phyloP scores from a whole-genome alignment of 2,797 vertebrate species.

The Acanthurus leucopareius region DNA sequence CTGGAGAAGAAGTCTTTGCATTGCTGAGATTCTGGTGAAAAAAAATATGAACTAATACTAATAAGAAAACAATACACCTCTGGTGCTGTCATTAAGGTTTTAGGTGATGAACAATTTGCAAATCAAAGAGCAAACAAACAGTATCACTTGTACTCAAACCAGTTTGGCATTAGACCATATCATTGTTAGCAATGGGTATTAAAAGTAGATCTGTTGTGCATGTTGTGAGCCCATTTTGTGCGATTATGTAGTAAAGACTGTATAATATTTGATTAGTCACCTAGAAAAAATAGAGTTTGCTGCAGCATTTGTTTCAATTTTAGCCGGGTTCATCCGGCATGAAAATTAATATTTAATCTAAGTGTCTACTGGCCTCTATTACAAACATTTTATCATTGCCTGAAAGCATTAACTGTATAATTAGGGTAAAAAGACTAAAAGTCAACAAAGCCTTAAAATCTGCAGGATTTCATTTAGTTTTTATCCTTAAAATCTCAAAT shows the following conservation, averaged over 20 bases:
- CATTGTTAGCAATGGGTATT: constrained; percentile 48
- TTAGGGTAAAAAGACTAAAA: constrained; percentile 78
- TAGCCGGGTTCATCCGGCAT: constrained; percentile 56
- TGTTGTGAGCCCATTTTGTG: constrained; percentile 52
- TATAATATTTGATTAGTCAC: constrained; percentile 60
- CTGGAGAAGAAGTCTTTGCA: constrained; percentile 27
- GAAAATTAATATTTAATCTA: constrained; percentile 78
- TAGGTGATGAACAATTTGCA: constrained; percentile 48
- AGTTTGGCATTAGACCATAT: constrained; percentile 43
- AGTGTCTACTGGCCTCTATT: constrained; percentile 72
- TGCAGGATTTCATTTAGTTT: constrained; percentile 78
- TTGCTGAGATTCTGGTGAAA: constrained; percentile 55
- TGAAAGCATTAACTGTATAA: constrained; percentile 78
- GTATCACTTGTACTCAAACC: constrained; percentile 38
- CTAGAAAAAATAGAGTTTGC: constrained; percentile 45
- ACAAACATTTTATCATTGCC: constrained; percentile 79
- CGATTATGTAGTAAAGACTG: constrained; percentile 53
- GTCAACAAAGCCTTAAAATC: constrained; percentile 82
- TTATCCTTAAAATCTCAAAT: constrained; percentile 83
- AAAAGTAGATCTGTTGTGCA: constrained; percentile 39
- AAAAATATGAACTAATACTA: constrained; percentile 68
- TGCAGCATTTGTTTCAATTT: constrained; percentile 66
- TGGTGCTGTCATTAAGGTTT: constrained; percentile 59
- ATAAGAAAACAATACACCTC: constrained; percentile 63
- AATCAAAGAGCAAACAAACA: constrained; percentile 54